Percentiles rank a stretch among this genome's conserved stretches.
Conservation (phyloP, 1,140 invertebrate species). For the Penaeus japonicus region DNA sequence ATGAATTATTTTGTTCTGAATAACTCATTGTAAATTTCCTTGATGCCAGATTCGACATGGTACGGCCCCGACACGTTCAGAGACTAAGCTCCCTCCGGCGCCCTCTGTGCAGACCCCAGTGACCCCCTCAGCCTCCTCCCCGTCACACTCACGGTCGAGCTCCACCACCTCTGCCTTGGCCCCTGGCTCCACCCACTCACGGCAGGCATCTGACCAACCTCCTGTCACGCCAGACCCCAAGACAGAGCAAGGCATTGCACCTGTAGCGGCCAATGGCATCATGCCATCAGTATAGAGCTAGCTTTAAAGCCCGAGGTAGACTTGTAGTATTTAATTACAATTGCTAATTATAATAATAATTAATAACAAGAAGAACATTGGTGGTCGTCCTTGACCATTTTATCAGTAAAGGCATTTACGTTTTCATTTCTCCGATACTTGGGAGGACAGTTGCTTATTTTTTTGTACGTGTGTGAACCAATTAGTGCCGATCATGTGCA, state of each 20-base stretch:
- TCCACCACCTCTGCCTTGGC: conserved; percentile 49
- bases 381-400: too few relatives aligned
- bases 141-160: conserved; percentile 53
- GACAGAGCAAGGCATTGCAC: background rate
- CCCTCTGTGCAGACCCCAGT: conserved; percentile 53
- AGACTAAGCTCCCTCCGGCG: conserved; percentile 57
- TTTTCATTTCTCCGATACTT: too few relatives aligned
- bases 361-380: too few relatives aligned
- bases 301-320: background rate
- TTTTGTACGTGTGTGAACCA: too few relatives aligned
- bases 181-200: conserved; percentile 32
- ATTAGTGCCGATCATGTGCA: too few relatives aligned
- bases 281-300: conserved; percentile 16
- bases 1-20: background rate
- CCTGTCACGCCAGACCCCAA: background rate
- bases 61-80: conserved; percentile 49
- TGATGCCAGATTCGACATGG: conserved; percentile 54
- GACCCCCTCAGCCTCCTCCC: conserved; percentile 49
- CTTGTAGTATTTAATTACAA: background rate
- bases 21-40: background rate
- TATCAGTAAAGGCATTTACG: too few relatives aligned
- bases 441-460: too few relatives aligned
- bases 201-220: conserved; percentile 17
- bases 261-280: conserved; percentile 24
- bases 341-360: background rate